A percentile compares a stretch with the other conserved stretches of the same genome.
Conservation (phyloP, 2,888 invertebrate genomes). For the Spicauda simplicius region DNA sequence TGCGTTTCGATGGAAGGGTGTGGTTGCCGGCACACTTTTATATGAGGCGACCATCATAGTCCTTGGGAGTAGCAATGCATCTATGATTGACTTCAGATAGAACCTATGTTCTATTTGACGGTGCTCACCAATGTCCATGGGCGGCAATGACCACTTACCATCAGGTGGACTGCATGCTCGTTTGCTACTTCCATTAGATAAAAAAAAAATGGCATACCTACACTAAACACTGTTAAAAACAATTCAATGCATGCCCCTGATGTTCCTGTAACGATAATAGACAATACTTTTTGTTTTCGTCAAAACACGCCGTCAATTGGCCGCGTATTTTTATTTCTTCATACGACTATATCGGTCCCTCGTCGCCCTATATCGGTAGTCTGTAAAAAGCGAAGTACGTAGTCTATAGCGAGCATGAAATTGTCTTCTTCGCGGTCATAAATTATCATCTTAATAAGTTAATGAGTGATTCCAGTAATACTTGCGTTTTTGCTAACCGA, state of each 20-base stretch:
- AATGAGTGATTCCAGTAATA: conserved; percentile 80
- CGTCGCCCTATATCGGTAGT: conserved; percentile 31
- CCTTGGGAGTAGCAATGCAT: too few relatives aligned
- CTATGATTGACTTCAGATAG: too few relatives aligned
- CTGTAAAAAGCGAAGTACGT: conserved; percentile 50
- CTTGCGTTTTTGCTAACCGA: conserved; percentile 68
- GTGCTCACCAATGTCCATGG: too few relatives aligned
- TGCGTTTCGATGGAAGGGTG: too few relatives aligned
- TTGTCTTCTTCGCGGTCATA: conserved; percentile 71
- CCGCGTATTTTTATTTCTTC: conserved; percentile 34
- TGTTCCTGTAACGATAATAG: conserved; percentile 20
- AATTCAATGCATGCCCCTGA: conserved; percentile 1
- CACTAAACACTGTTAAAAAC: neutral
- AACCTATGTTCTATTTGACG: too few relatives aligned
- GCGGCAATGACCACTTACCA: too few relatives aligned
- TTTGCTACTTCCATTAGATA: too few relatives aligned
- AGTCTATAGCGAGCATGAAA: conserved; percentile 65
- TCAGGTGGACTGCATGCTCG: too few relatives aligned
- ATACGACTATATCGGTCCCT: conserved; percentile 15
- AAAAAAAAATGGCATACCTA: too few relatives aligned
- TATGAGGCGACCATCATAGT: too few relatives aligned
- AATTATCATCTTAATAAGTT: conserved; percentile 83
- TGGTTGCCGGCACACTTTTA: too few relatives aligned
- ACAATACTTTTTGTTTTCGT: conserved; percentile 25
- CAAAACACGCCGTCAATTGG: conserved; percentile 21